These are phyloP conservation scores for Lophotis ruficrista DNA, from an alignment of 2,113 vertebrate genomes.

Conservation along the genomic window DNA sequence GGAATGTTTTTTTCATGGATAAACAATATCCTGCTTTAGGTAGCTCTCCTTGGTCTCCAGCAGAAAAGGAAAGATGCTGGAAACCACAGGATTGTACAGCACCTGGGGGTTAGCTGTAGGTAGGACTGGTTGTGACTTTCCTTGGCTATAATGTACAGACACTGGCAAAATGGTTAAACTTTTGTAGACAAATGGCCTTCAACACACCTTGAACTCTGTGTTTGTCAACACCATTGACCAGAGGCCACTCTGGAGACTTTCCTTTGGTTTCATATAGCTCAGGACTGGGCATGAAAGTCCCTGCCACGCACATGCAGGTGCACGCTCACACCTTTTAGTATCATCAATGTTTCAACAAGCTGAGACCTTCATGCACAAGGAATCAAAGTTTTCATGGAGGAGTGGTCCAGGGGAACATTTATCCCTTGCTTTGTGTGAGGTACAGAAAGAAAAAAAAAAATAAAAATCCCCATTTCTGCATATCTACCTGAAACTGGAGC, in stretches of 20 bases:
- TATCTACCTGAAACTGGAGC: rapidly evolving
- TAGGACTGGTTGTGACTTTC: background rate
- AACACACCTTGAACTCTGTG: background rate
- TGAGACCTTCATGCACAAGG: background rate
- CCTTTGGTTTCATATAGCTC: background rate
- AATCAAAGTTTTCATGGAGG: background rate
- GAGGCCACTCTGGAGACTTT: background rate
- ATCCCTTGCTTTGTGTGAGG: background rate
- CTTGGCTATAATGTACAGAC: background rate
- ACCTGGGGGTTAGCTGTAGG: background rate
- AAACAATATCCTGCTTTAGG: background rate
- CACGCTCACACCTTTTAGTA: background rate
- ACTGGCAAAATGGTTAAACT: background rate
- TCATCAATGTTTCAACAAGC: background rate
- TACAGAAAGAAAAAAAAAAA: background rate
- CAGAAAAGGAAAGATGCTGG: background rate
- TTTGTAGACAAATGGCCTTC: background rate
- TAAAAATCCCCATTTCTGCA: background rate
- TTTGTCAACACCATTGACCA: background rate
- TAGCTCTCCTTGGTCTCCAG: background rate
- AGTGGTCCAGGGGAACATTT: background rate
- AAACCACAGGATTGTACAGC: background rate
- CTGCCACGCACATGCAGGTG: rapidly evolving
- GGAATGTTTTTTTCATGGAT: background rate
- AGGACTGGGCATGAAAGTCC: background rate